Evolutionary conservation across 2,797 vertebrate genomes (phyloP).

Genomic region (Eupleurogrammus muticus): DNA sequence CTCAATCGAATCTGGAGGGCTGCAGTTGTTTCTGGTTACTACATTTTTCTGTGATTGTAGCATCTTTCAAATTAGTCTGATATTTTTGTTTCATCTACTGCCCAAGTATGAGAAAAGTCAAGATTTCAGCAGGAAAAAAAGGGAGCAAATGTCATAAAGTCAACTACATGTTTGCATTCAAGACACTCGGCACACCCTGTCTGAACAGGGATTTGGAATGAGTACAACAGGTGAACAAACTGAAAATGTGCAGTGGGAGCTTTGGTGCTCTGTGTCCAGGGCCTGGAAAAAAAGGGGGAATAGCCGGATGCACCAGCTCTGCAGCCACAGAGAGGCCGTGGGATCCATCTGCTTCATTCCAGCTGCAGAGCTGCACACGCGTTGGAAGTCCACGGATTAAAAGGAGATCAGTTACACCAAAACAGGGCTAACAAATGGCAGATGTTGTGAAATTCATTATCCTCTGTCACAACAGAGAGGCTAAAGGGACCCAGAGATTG

Average conservation of each 20-base stretch:
- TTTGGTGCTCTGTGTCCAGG: neutral
- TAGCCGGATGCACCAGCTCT: constrained; percentile 22
- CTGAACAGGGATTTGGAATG: neutral
- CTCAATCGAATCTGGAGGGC: neutral
- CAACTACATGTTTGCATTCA: neutral
- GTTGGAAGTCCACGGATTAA: constrained; percentile 74
- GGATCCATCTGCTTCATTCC: constrained; percentile 71
- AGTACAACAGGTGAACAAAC: neutral
- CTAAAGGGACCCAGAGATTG: constrained; percentile 69
- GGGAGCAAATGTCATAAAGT: neutral
- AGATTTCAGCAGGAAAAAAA: neutral
- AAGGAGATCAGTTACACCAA: constrained; percentile 79
- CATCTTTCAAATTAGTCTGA: neutral
- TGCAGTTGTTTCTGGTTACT: neutral
- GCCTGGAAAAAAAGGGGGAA: neutral
- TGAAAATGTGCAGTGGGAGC: neutral
- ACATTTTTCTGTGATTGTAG: neutral
- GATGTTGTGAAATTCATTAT: constrained; percentile 83
- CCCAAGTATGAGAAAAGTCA: neutral
- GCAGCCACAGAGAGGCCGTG: constrained; percentile 59
- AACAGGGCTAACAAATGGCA: constrained; percentile 81
- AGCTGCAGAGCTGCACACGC: constrained; percentile 62
- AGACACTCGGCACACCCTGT: neutral
- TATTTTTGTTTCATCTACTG: neutral
- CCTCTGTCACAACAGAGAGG: constrained; percentile 76